Evolutionary conservation across 2,888 invertebrate genomes (phyloP).

Genomic region (Heliconius cydno): DNA sequence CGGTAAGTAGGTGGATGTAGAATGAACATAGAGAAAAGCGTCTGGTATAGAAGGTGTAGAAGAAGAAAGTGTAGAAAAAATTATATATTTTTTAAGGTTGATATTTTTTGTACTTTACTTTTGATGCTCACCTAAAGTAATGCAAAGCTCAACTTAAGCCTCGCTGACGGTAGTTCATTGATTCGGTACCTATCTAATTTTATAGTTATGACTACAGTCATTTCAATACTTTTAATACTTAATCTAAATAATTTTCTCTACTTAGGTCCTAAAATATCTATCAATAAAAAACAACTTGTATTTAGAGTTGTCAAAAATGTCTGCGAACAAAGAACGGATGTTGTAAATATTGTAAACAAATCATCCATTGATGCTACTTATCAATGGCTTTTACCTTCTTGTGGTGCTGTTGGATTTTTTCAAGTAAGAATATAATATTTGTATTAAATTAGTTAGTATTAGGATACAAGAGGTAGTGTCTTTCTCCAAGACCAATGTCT

Average conservation of each 20-base stretch:
- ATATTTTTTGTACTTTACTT: too few relatives aligned
- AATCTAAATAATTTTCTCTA: background rate
- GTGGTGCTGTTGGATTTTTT: slow-evolving; percentile 69
- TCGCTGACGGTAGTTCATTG: background rate
- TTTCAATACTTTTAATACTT: background rate
- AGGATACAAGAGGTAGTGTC: too few relatives aligned
- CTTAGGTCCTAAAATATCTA: slow-evolving; percentile 67
- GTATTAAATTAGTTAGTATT: background rate
- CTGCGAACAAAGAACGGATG: slow-evolving; percentile 64
- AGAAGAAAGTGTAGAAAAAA: too few relatives aligned
- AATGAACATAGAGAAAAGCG: too few relatives aligned
- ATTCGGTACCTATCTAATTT: background rate
- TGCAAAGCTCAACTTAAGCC: too few relatives aligned
- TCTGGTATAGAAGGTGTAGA: too few relatives aligned
- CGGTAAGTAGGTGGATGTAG: too few relatives aligned
- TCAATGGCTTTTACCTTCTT: slow-evolving; percentile 72
- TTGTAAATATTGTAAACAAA: slow-evolving; percentile 66
- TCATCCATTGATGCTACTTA: slow-evolving; percentile 74
- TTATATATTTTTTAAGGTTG: too few relatives aligned
- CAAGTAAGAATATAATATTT: slow-evolving; percentile 58
- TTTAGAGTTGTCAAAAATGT: slow-evolving; percentile 70
- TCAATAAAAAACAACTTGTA: slow-evolving; percentile 63
- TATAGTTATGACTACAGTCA: background rate
- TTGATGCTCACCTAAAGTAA: too few relatives aligned
- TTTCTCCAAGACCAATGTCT: too few relatives aligned